Evolutionary conservation across 2,888 invertebrate genomes (phyloP).

Genomic region (Andrena minutula): DNA sequence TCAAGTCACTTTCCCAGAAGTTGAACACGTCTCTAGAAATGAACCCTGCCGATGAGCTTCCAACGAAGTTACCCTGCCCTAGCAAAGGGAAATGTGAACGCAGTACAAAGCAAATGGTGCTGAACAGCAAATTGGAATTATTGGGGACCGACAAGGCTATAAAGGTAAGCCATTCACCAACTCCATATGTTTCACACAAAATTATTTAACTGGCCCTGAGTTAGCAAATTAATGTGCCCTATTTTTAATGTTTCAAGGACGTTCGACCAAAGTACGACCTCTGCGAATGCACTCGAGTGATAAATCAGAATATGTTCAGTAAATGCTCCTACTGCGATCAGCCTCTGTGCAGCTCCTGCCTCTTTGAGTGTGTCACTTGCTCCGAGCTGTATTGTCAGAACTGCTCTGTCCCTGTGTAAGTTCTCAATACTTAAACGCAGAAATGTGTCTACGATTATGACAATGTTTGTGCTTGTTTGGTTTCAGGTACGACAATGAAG

Average conservation of each 20-base stretch:
- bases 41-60: conserved; percentile 42
- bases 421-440: neutral
- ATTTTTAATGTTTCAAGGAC: conserved; percentile 17
- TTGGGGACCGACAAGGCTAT: conserved; percentile 65
- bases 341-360: conserved; percentile 73
- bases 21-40: conserved; percentile 57
- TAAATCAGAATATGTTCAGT: conserved; percentile 60
- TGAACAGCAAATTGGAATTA: conserved; percentile 74
- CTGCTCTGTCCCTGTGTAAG: conserved; percentile 78
- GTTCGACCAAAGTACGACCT: conserved; percentile 51
- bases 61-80: conserved; percentile 1
- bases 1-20: conserved; percentile 67
- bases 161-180: conserved; percentile 59
- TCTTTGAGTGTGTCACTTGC: conserved; percentile 72
- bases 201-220: neutral
- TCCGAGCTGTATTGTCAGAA: conserved; percentile 76
- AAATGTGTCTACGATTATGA: neutral
- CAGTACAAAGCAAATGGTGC: conserved; percentile 74
- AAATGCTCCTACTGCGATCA: conserved; percentile 79
- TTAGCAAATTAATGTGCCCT: neutral
- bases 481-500: conserved; percentile 76
- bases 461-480: conserved; percentile 26
- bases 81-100: conserved; percentile 47
- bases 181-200: neutral
- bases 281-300: conserved; percentile 71